Conservation (phyloP, 2,113 vertebrate species). For the Seriola rivoliana region DNA sequence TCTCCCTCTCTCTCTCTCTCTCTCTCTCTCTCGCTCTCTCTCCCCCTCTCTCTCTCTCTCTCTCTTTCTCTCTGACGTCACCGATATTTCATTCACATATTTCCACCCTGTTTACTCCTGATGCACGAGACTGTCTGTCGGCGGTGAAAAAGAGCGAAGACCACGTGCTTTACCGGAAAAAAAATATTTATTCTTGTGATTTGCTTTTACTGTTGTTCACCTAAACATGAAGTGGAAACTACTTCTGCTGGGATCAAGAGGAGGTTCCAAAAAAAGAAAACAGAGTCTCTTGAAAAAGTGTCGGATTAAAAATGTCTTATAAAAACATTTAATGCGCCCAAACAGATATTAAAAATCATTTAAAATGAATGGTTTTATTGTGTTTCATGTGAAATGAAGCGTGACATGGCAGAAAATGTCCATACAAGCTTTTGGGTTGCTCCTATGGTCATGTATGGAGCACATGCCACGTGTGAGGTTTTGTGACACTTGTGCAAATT, state of each 20-base stretch:
- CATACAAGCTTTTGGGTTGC: background rate
- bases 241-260: background rate
- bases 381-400: background rate
- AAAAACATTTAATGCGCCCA: background rate
- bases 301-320: background rate
- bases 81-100: conserved; percentile 65
- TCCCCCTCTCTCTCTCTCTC: conserved; percentile 4
- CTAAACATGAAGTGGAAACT: background rate
- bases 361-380: background rate
- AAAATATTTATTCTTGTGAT: background rate
- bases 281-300: background rate
- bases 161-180: background rate
- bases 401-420: background rate
- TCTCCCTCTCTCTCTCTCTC: conserved; percentile 10
- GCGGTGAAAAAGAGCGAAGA: background rate
- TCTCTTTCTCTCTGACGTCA: conserved; percentile 70
- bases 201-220: background rate
- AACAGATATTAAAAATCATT: conserved; percentile 2
- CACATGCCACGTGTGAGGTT: conserved; percentile 9
- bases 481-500: background rate
- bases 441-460: background rate
- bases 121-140: background rate
- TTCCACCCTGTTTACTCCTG: conserved; percentile 38
- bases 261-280: background rate
- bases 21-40: background rate